Base-by-base conservation (phyloP, 2,888 invertebrate species). In the Drepana falcataria region DNA sequence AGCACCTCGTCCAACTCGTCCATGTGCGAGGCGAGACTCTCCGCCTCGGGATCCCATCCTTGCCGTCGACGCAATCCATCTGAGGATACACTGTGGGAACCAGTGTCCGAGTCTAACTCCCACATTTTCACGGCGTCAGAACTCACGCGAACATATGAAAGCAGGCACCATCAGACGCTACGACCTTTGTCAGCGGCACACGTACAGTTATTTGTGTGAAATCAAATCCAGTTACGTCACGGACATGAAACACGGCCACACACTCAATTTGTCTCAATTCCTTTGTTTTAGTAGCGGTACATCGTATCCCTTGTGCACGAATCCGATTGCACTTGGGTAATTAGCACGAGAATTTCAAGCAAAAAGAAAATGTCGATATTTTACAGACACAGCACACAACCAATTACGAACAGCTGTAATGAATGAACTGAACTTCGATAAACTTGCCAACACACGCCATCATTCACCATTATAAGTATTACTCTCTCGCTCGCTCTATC, bases 1-100 rank as follows among this genome's bases (percentile, higher is more conserved):
- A 94, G 93, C 53, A 92, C 93, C 77, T 91, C 91, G 73, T 91
- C 91, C 44, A 91, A 77, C 60, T 91, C 91, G 74, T 91, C 91
- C 83, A 91, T 82, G 54, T 90, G 89, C 53, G 91, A 91, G 47
- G 87, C 83, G 55, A 91, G 72, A 65, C 91, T 91, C 68, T 87
- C 91, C 58, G 69, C 85, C 62, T 90, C 91, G 71, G 88, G 89
- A 59, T 90, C 91, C 91, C 91, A 91, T 85, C 87, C 84, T 75
- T 88, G 90, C 54, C 91, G 87, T 58, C 86, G 83, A 59, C 91
- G 89, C 69, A 91, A 75, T 59, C 91, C 91, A 70, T 91, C 91
- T 71, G 85, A 90, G 57, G 90, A 91, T 69, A 76, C 76, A 69
- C 88, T 87, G 64, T 77, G 85, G 66, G 88, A 88, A 65, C 85